Base-by-base conservation (phyloP, 2,888 invertebrate genomes). In the Drosophila demipolita region DNA sequence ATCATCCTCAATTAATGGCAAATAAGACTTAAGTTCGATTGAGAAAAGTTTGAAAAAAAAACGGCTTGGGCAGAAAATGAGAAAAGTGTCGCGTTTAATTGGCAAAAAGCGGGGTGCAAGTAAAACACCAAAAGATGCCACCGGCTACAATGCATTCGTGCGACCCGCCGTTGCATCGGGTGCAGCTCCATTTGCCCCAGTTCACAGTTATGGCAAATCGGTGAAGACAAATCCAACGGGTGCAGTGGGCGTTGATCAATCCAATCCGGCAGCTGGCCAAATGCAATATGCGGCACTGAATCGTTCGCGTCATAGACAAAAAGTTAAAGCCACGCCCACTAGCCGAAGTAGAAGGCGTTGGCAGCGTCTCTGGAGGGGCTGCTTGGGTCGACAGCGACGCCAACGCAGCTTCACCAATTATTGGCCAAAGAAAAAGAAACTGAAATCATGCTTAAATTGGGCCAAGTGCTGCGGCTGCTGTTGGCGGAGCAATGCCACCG, bases 251-350 rank as follows among this genome's bases (percentile, higher is more conserved):
- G 63, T 42, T 50, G 61, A 62, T 29, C 29, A 29, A 17, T 42
- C 20, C 40, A 32, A 64, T 61, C 60, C 75, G 48, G 59, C 79
- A 60, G 63, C 79, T 35, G 89, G 83, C 35, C 85, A 81, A 78
- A 91, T 91, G 40, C 90, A 91, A 77, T 92, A 91, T 77, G 90
- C 91, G 35, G 91, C 92, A 50, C 70, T 92, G 26, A 87, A 91
- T 78, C 90, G 90, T 50, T 83, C 84, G 81, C 86, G 90, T 72
- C 82, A 81, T 64, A 65, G 45, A 57, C 54, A 66, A 7, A 55
- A 69, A 40, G 58, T 48, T 26, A 61, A 58, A 17, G 57, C 66
- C 60, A 62, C 66, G 57, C 57, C 60, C 54, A 40, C 33, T 38
- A 26, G 36, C 40, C 55, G 38, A 20, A n/a, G 29, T 17, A 50